Conservation (phyloP, 1,140 invertebrate genomes). For the Nasonia vitripennis region DNA sequence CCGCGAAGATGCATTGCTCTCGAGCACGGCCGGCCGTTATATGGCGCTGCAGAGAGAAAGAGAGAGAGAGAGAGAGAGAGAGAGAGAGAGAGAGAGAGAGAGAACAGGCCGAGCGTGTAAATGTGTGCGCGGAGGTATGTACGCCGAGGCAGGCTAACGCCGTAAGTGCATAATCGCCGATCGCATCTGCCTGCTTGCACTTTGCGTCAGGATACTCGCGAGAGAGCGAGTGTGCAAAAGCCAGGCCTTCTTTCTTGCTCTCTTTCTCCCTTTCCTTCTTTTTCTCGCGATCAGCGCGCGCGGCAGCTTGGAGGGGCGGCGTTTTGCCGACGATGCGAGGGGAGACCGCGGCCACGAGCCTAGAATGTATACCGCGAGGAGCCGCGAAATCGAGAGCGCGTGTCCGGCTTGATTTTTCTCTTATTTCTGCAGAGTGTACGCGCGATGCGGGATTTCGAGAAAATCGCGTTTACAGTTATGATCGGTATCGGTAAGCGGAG, state of each 20-base stretch:
- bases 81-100: constrained; percentile 1
- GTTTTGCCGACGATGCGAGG: background rate
- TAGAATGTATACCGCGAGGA: constrained; percentile 3
- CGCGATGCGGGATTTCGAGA: background rate
- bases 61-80: background rate
- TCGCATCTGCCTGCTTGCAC: constrained; percentile 74
- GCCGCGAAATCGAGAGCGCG: constrained; percentile 37
- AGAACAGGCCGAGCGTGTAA: constrained; percentile 47
- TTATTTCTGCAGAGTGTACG: background rate
- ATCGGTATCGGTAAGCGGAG: background rate
- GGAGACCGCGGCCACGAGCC: constrained; percentile 11
- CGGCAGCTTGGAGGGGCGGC: background rate
- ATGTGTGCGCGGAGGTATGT: constrained; percentile 64
- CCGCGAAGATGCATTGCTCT: constrained; percentile 72
- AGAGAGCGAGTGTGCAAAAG: background rate
- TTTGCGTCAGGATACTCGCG: constrained; percentile 65
- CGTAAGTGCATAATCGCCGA: constrained; percentile 75
- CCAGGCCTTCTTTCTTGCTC: background rate
- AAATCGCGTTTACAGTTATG: background rate
- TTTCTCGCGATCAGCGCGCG: too few species aligned
- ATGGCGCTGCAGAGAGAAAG: constrained; percentile 40
- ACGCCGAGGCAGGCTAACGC: constrained; percentile 72
- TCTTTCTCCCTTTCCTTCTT: constrained; percentile 14
- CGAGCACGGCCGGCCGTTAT: constrained; percentile 63
- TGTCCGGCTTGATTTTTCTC: constrained; percentile 21